Evolutionary conservation across 2,888 invertebrate genomes (phyloP).

Genomic region (Lasioglossum malachurum): DNA sequence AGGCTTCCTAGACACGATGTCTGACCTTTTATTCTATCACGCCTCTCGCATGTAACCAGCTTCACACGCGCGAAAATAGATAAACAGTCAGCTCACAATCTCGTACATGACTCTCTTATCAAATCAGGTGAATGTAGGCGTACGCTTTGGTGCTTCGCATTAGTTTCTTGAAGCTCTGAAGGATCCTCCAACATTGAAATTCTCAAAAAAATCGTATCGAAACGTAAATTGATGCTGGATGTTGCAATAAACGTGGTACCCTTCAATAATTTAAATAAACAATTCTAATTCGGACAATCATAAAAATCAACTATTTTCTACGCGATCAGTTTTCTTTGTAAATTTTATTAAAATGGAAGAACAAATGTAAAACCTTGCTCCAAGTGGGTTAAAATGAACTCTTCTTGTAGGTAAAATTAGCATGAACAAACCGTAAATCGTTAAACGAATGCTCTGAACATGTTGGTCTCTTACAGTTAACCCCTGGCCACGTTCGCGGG

Average conservation of each 20-base stretch:
- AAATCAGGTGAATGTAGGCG: conserved; percentile 32
- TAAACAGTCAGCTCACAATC: conserved; percentile 27
- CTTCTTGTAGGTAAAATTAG: conserved; percentile 58
- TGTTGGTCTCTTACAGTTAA: conserved; percentile 50
- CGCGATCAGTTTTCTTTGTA: not conserved
- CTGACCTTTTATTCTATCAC: conserved; percentile 53
- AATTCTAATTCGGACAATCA: not conserved
- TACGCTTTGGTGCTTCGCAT: not conserved
- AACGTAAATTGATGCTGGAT: not conserved
- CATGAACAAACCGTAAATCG: conserved; percentile 61
- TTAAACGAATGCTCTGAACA: conserved; percentile 51
- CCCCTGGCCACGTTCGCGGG: conserved; percentile 43
- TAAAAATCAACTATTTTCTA: not conserved
- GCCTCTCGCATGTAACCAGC: conserved; percentile 45
- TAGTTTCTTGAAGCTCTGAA: conserved; percentile 8
- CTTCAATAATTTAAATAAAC: not conserved
- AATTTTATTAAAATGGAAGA: not conserved
- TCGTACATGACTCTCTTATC: conserved; percentile 49
- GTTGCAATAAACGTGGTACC: not conserved
- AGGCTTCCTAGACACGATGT: conserved; percentile 59
- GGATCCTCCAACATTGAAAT: not conserved
- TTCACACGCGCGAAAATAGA: conserved; percentile 37
- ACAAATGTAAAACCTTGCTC: not conserved
- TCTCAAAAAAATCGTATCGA: no score
- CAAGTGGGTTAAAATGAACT: not conserved